phyloP scores from a whole-genome alignment of 1,140 invertebrate species.

The Ectropis grisescens region DNA sequence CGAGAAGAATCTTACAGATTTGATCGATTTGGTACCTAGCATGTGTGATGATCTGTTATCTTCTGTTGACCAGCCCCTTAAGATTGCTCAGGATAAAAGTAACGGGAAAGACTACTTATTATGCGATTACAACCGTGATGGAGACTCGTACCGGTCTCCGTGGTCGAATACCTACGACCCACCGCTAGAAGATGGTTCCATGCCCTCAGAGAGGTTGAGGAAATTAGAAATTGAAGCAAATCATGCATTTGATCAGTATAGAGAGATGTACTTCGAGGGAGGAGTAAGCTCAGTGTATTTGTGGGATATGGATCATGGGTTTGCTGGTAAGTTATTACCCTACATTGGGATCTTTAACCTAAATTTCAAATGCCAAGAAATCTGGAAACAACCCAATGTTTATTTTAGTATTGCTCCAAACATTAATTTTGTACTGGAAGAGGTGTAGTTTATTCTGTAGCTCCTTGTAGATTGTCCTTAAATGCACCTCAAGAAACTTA shows the following conservation, averaged over 20 bases:
- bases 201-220: conserved; percentile 96
- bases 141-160: conserved; percentile 98
- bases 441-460: no score
- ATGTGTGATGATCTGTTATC: conserved; percentile 97
- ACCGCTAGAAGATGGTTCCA: conserved; percentile 96
- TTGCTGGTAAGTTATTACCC: conserved; percentile 78
- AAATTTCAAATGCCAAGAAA: background rate
- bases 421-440: no score
- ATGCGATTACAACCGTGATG: conserved; percentile 98
- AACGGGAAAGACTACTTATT: conserved; percentile 97
- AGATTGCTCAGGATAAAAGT: conserved; percentile 95
- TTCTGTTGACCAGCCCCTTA: conserved; percentile 98
- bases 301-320: conserved; percentile 99
- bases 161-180: conserved; percentile 99
- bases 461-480: no score
- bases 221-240: conserved; percentile 98
- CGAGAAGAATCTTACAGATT: conserved; percentile 97
- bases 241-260: conserved; percentile 97
- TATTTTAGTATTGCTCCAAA: no score
- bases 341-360: background rate
- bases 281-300: conserved; percentile 99
- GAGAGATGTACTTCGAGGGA: conserved; percentile 99
- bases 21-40: conserved; percentile 96
- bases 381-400: no score
- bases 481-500: no score